Evolutionary conservation across 2,797 vertebrate species (phyloP), one percentile per base, ranked within the genome.

Genomic region (Enteromius radiatus): DNA sequence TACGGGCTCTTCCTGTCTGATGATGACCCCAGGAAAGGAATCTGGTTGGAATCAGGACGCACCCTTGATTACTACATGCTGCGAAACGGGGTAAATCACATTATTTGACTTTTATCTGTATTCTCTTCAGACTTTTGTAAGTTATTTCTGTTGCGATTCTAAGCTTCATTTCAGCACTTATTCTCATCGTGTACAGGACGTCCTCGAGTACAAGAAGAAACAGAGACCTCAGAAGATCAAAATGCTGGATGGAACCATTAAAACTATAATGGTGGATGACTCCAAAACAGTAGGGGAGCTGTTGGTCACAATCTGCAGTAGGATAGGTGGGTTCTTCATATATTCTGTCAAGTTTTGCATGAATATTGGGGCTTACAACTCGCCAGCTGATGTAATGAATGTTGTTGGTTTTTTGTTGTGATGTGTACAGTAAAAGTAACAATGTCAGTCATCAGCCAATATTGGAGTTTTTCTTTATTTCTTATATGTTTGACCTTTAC

Each of bases 11-110:
- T 99, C 91, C 92, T 99, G 74, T 98, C 98, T 0, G 98, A 99
- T 80, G 98, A 99, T 61, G 98, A 99, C 90, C 98, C 98, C 59
- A 95, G 97, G 56, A 99, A 99, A 94, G 98, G 98, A 86, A 99
- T 99, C 90, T 99, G 98, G 98, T 93, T 99, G 78, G 98, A 99
- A 90, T 97, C 98, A 14, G 98, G 97, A 83, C 96, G 97, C 88
- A 98, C 97, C 0, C 93, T 99, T 93, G 98, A 99, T 94, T 99
- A 99, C 90, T 99, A 99, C 92, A 99, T 99, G 98, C 94, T 99
- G 76, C 94, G 98, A 86, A 99, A 98, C 75, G 98, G 98, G 95
- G 98, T 99, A 97, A 80, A 76, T 85, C 86, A 26, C 87, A 63
- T 33, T 86, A 84, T 82, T 76, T 6, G 87, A 83, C 61, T 31